Evolutionary conservation across 2,797 vertebrate genomes (phyloP).

Genomic region (Ptychadena robeensis): DNA sequence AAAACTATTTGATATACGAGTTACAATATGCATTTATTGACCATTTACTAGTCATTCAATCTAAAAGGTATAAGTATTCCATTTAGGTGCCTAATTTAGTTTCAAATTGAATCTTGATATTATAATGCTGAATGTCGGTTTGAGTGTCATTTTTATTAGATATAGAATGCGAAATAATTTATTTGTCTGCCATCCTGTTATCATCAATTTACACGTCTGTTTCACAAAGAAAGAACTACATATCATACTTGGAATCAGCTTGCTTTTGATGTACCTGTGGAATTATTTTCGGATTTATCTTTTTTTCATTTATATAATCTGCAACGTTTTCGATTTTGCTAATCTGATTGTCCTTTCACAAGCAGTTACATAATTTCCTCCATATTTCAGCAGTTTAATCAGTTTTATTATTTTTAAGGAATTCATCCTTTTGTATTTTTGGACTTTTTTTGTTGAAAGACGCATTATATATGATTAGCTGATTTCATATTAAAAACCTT

Average conservation of each 20-base stretch:
- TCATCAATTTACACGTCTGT: conserved; percentile 29
- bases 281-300: conserved; percentile 45
- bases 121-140: background rate
- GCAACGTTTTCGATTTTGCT: conserved; percentile 36
- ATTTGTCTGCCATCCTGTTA: conserved; percentile 8
- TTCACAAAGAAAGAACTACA: conserved; percentile 9
- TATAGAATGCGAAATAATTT: conserved; percentile 22
- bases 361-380: conserved; percentile 13
- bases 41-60: background rate
- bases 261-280: conserved; percentile 22
- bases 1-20: background rate
- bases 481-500: background rate
- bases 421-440: background rate
- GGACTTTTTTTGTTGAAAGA: background rate
- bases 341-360: conserved; percentile 53
- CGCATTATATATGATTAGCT: background rate
- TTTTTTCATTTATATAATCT: conserved; percentile 33
- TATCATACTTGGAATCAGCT: conserved; percentile 38
- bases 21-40: background rate
- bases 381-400: conserved; percentile 3
- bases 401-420: background rate
- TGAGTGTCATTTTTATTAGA: conserved; percentile 5
- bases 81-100: background rate
- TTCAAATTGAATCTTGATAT: background rate
- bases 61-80: too few species aligned